Conservation (phyloP, 2,797 vertebrate species). For the Nannoperca obscura region DNA sequence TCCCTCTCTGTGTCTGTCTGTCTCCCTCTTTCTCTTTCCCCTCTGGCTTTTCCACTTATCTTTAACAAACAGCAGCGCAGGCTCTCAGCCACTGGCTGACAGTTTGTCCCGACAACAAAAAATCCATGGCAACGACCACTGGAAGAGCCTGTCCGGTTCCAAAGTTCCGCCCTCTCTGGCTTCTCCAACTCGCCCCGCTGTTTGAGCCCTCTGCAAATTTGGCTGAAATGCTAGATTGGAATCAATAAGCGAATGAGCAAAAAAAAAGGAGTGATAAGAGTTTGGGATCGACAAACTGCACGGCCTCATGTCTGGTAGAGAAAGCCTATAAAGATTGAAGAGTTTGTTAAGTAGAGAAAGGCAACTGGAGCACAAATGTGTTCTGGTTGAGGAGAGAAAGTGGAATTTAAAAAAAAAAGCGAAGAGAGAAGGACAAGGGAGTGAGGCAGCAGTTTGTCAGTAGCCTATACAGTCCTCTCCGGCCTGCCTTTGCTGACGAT, state of each 20-base stretch:
- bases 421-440: slow-evolving; percentile 37
- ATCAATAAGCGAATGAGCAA: slow-evolving; percentile 57
- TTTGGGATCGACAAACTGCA: slow-evolving; percentile 6
- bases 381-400: slow-evolving; percentile 36
- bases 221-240: slow-evolving; percentile 35
- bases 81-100: slow-evolving; percentile 79
- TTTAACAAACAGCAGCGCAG: slow-evolving; percentile 84
- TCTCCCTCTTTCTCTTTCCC: slow-evolving; percentile 60
- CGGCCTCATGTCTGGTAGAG: background rate
- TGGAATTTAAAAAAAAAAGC: slow-evolving; percentile 33
- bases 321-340: slow-evolving; percentile 12
- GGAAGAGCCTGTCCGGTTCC: slow-evolving; percentile 70
- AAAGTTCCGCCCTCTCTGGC: slow-evolving; percentile 67
- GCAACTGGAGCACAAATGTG: background rate
- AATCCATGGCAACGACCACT: slow-evolving; percentile 78
- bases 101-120: slow-evolving; percentile 80
- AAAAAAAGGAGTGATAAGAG: slow-evolving; percentile 17
- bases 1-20: slow-evolving; percentile 62
- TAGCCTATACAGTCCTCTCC: slow-evolving; percentile 43
- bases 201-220: slow-evolving; percentile 41
- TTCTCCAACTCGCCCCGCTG: slow-evolving; percentile 32
- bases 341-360: slow-evolving; percentile 30
- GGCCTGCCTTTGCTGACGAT: slow-evolving; percentile 69
- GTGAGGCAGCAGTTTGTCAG: slow-evolving; percentile 71
- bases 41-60: slow-evolving; percentile 83